phyloP scores from a whole-genome alignment of 2,888 invertebrate genomes.

The Thereva unica region DNA sequence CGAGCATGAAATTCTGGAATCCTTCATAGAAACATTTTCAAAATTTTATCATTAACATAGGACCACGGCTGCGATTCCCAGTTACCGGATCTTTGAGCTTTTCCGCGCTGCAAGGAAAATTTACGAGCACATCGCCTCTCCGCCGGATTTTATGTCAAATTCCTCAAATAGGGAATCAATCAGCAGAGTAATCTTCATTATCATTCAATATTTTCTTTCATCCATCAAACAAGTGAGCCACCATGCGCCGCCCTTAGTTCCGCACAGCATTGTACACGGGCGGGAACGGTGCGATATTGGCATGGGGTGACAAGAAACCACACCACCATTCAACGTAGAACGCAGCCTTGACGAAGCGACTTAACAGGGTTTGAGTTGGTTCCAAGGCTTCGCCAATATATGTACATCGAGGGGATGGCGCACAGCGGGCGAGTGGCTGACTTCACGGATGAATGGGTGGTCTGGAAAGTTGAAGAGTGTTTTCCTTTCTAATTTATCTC shows the following conservation, averaged over 20 bases:
- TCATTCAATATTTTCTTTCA: constrained; percentile 41
- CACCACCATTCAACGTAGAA: neutral
- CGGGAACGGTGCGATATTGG: constrained; percentile 2
- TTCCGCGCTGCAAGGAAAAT: no score
- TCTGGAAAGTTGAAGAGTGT: constrained; percentile 34
- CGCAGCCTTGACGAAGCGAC: no score
- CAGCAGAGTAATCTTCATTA: constrained; percentile 40
- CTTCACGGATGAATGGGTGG: constrained; percentile 22
- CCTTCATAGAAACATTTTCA: no score
- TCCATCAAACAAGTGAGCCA: constrained; percentile 34
- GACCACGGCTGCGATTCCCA: no score
- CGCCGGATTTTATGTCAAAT: constrained; percentile 20
- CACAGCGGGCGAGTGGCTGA: constrained; percentile 2
- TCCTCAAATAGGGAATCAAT: constrained; percentile 39
- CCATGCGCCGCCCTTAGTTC: no score
- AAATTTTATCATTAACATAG: no score
- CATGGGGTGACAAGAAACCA: neutral
- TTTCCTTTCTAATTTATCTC: constrained; percentile 38
- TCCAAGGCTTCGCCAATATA: neutral
- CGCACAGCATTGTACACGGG: constrained; percentile 9
- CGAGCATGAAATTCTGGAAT: no score
- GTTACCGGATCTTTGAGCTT: no score
- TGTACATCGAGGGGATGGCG: neutral
- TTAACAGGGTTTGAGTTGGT: no score
- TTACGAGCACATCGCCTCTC: neutral